Conservation (phyloP, 2,113 vertebrate species). For the Ammodytes marinus region DNA sequence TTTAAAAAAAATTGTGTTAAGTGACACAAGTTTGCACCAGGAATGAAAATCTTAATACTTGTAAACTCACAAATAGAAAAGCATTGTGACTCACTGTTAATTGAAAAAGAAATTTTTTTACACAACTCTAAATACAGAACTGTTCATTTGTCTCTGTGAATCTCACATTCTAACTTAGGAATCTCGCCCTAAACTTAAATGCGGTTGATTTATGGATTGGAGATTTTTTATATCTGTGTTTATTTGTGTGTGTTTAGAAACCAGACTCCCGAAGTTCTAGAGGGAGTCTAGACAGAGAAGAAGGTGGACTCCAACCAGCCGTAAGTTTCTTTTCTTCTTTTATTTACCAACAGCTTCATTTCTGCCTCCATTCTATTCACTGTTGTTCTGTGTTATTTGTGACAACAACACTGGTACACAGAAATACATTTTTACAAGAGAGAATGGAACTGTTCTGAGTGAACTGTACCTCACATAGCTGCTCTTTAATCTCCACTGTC, state of each 20-base stretch:
- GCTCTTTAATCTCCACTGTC: conserved; percentile 2
- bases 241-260: conserved; percentile 86
- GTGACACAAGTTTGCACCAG: not conserved
- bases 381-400: not conserved
- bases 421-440: not conserved
- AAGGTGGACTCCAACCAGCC: conserved; percentile 89
- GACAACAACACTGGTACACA: not conserved
- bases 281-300: conserved; percentile 93
- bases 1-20: not conserved
- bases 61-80: conserved; percentile 8
- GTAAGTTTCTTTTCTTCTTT: conserved; percentile 83
- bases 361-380: conserved; percentile 2
- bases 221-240: conserved; percentile 9
- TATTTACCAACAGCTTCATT: not conserved
- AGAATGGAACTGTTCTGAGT: not conserved
- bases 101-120: not conserved
- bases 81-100: not conserved
- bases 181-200: not conserved
- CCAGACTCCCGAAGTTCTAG: conserved; percentile 94
- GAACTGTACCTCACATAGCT: not conserved
- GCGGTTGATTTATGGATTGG: not conserved
- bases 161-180: not conserved
- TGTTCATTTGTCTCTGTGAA: not conserved
- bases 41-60: not conserved
- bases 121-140: not conserved